Evolutionary conservation across 1,140 invertebrate genomes (phyloP).

Genomic region (Formica exsecta): DNA sequence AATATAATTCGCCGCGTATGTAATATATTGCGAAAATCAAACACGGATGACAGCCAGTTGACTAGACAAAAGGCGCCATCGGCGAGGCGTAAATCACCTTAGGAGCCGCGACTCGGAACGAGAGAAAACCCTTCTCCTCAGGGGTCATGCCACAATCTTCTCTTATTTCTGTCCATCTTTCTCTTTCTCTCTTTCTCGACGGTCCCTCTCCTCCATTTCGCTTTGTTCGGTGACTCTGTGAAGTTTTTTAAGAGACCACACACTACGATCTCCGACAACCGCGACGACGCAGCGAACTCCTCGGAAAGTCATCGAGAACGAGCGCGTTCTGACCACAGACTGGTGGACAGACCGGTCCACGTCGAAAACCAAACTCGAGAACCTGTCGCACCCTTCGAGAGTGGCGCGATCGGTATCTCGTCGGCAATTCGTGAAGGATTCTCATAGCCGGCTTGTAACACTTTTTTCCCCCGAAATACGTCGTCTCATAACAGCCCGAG

Average conservation of each 20-base stretch:
- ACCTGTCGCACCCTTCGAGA: slow-evolving; percentile 69
- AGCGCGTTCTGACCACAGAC: slow-evolving; percentile 72
- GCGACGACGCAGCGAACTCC: slow-evolving; percentile 33
- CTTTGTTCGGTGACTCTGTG: slow-evolving; percentile 21
- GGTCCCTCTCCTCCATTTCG: no score
- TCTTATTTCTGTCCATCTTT: slow-evolving; percentile 12
- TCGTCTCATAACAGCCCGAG: slow-evolving; percentile 28
- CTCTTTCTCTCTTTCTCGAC: neutral
- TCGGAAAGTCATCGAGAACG: slow-evolving; percentile 70
- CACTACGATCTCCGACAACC: slow-evolving; percentile 67
- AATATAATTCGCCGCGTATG: slow-evolving; percentile 71
- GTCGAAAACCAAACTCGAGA: slow-evolving; percentile 75
- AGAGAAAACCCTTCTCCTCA: slow-evolving; percentile 49
- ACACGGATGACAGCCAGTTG: slow-evolving; percentile 73
- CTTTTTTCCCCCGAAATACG: slow-evolving; percentile 38
- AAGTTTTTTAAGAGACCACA: slow-evolving; percentile 78
- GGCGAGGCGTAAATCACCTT: slow-evolving; percentile 80
- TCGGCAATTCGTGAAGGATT: slow-evolving; percentile 55
- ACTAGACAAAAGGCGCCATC: slow-evolving; percentile 81
- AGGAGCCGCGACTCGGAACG: slow-evolving; percentile 66
- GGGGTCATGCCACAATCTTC: slow-evolving; percentile 55
- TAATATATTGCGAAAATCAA: slow-evolving; percentile 81
- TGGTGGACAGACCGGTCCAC: slow-evolving; percentile 64
- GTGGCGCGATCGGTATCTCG: slow-evolving; percentile 69
- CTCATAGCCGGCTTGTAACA: slow-evolving; percentile 39